Evolutionary conservation across 1,140 invertebrate species (phyloP).

Genomic region (Oedothorax gibbosus): DNA sequence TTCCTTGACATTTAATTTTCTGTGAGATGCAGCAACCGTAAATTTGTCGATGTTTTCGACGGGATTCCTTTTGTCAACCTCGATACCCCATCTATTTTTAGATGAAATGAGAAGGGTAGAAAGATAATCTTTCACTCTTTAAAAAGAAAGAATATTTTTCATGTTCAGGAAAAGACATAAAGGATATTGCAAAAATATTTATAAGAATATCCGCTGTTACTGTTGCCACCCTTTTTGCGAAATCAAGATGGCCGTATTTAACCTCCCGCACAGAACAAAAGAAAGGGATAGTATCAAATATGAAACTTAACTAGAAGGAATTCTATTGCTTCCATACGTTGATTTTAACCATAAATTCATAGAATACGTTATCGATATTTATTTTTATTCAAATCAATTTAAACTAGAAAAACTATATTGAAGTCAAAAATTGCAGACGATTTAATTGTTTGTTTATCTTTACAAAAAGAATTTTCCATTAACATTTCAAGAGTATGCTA

Average conservation of each 20-base stretch:
- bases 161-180: conserved; percentile 39
- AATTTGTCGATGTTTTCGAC: conserved; percentile 1
- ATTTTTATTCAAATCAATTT: too few species aligned
- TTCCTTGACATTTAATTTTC: too few species aligned
- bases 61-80: conserved; percentile 33
- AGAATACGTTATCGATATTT: too few species aligned
- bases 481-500: too few species aligned
- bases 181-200: conserved; percentile 48
- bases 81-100: conserved; percentile 53
- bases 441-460: too few species aligned
- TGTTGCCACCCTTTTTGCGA: conserved; percentile 8
- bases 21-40: conserved; percentile 10
- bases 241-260: conserved; percentile 39
- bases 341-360: too few species aligned
- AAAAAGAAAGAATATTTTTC: conserved; percentile 21
- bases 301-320: too few species aligned
- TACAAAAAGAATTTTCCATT: too few species aligned
- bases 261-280: conserved; percentile 15
- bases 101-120: conserved; percentile 16
- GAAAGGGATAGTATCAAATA: too few species aligned
- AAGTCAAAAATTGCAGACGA: too few species aligned
- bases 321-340: too few species aligned
- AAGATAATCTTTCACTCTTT: conserved; percentile 33
- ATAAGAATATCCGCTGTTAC: conserved; percentile 34
- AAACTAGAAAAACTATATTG: too few species aligned